Percentiles rank a stretch among this genome's conserved stretches.
Evolutionary conservation across 1,140 invertebrate genomes (phyloP).

Genomic region (Cephus cinctus): DNA sequence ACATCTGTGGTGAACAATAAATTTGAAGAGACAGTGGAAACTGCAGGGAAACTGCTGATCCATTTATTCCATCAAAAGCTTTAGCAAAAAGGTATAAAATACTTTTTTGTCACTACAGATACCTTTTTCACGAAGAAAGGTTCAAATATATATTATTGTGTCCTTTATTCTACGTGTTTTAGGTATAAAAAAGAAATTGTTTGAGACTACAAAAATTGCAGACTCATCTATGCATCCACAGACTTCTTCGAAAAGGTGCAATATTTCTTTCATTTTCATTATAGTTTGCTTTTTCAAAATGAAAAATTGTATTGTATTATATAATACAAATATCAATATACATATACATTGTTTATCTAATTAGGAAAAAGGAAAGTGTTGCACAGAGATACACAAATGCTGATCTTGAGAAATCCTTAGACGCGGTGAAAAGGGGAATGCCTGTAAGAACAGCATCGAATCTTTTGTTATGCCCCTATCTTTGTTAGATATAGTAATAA

Average conservation of each 20-base stretch:
- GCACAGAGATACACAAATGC: constrained; percentile 1
- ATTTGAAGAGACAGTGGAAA: background rate
- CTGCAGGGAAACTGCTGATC: too few species aligned
- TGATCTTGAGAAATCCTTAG: constrained; percentile 3
- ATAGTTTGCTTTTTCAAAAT: constrained; percentile 5
- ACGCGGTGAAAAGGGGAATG: constrained; percentile 3
- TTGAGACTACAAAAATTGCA: background rate
- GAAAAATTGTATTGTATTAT: background rate
- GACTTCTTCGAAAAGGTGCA: constrained; percentile 7
- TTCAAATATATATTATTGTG: constrained; percentile 5
- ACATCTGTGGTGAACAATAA: background rate
- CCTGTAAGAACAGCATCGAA: constrained; percentile 4
- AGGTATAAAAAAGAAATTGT: background rate
- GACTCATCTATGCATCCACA: background rate
- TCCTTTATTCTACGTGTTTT: background rate
- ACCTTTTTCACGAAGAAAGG: background rate
- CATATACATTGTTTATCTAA: constrained; percentile 2
- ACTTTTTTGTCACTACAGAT: constrained; percentile 1
- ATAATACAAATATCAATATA: constrained; percentile 1
- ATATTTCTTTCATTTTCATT: background rate
- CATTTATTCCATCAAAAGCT: too few species aligned
- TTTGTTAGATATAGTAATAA: too few species aligned
- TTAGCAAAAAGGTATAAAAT: background rate
- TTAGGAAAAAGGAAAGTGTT: constrained; percentile 1
- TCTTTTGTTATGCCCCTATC: too few species aligned